Base-by-base conservation (phyloP, 1,140 invertebrate species). In the Papilio xuthus region DNA sequence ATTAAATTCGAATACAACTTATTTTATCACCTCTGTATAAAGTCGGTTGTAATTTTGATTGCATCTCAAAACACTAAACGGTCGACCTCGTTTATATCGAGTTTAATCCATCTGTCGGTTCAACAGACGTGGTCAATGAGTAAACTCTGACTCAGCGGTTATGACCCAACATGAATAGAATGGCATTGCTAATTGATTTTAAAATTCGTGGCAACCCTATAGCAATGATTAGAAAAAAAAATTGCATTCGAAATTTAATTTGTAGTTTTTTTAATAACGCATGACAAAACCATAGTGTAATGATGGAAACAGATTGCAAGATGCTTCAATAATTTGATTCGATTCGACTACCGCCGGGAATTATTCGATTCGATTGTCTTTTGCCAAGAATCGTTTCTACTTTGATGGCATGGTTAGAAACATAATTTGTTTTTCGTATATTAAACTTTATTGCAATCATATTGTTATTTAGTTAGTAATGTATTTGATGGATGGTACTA, bases 61-160 rank as follows among this genome's bases (percentile, higher is more conserved):
- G 69, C 20, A 20, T 41, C n/a, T 67, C 26, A 32, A 67, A 28
- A 28, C 69, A 42, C 69, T n/a, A 42, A 37, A 71, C 32, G 69
- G 44, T 10, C 20, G 71, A 50, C 71, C 71, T 73, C 42, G 23
- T 73, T 73, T 73, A 47, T 47, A 42, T 42, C 71, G 41, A 23
- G n/a, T 73, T 20, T 53, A 53, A 53, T 53, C 71, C 71, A 73
- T 50, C 71, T 50, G 71, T 41, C 42, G 42, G 71, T 73, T 73
- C 71, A 73, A 73, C 42, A 73, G 9, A 73, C 71, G 42, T n/a
- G 20, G 41, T 73, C 71, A 73, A 73, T 73, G 41, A 47, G 37
- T 4, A 42, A 72, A 72, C 32, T 18, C 41, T 72, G 70, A 72
- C 70, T 72, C 70, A 71, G 37, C 28, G 18, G 37, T 42, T 71